Conservation (phyloP, 2,113 vertebrate species). For the Microtus ochrogaster region DNA sequence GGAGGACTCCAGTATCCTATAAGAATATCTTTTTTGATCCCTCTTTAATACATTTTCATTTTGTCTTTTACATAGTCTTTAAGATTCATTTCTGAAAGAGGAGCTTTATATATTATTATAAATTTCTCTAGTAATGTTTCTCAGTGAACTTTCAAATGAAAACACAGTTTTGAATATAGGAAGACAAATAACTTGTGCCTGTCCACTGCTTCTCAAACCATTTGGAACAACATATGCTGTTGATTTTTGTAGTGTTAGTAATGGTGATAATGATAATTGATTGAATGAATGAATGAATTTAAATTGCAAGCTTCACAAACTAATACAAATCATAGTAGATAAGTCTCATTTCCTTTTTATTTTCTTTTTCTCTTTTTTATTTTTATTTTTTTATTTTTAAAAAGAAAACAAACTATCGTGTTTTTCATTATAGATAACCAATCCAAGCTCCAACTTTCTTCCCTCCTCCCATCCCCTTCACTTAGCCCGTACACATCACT, state of each 20-base stretch:
- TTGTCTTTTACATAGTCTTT: neutral
- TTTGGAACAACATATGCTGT: conserved; percentile 64
- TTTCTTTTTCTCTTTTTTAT: no score
- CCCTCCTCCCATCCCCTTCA: no score
- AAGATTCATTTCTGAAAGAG: conserved; percentile 61
- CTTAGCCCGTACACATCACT: no score
- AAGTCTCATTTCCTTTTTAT: neutral
- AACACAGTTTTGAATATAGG: conserved; percentile 29
- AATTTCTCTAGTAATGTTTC: conserved; percentile 47
- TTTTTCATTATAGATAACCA: no score
- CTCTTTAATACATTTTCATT: conserved; percentile 53
- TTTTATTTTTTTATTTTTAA: no score
- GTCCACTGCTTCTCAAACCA: conserved; percentile 62
- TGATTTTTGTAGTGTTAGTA: conserved; percentile 63
- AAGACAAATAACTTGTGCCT: neutral
- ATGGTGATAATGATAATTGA: neutral
- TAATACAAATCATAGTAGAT: conserved; percentile 50
- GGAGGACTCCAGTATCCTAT: neutral
- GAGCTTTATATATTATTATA: neutral
- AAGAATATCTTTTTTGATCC: neutral
- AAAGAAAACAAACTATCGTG: no score
- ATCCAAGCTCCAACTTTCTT: no score
- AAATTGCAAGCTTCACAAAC: conserved; percentile 55
- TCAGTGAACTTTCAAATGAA: neutral
- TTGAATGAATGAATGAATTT: conserved; percentile 49